These are phyloP conservation scores for Himantopus leucocephalus DNA, from an alignment of 2,113 vertebrate species.

Conservation along the genomic window DNA sequence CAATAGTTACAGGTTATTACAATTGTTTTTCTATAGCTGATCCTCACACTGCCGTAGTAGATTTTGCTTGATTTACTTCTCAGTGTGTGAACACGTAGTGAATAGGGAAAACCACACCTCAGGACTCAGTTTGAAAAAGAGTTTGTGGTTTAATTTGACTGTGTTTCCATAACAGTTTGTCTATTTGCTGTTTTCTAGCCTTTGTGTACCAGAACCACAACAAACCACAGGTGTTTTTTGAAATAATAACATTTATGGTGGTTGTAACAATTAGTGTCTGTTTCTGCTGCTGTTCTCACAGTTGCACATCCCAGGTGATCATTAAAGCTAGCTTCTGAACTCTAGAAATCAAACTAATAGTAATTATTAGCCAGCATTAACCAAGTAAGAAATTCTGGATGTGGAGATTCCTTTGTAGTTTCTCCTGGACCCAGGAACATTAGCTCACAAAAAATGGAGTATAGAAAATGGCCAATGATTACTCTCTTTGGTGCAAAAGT, in stretches of 20 bases:
- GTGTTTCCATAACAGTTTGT: not conserved
- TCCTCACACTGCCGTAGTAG: not conserved
- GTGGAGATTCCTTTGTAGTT: not conserved
- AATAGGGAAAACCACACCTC: not conserved
- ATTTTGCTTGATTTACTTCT: not conserved
- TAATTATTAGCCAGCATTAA: not conserved
- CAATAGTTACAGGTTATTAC: conserved; percentile 63
- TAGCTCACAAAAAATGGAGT: not conserved
- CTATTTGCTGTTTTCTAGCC: not conserved
- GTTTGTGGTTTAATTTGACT: not conserved
- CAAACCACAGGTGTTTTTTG: not conserved
- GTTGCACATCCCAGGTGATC: not conserved
- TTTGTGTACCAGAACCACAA: not conserved
- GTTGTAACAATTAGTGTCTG: not conserved
- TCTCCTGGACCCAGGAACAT: not conserved
- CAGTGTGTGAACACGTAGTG: not conserved
- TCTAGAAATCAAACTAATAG: not conserved
- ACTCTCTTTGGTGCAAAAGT: not conserved
- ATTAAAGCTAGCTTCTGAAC: not conserved
- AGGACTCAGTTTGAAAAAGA: not conserved
- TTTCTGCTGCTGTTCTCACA: not conserved
- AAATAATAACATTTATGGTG: not conserved
- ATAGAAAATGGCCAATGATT: not conserved
- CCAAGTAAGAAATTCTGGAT: not conserved
- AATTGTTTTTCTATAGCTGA: conserved; percentile 37